Conservation (phyloP, 35 echinoderm and acorn worm species). For the Heliocidaris tuberculata region DNA sequence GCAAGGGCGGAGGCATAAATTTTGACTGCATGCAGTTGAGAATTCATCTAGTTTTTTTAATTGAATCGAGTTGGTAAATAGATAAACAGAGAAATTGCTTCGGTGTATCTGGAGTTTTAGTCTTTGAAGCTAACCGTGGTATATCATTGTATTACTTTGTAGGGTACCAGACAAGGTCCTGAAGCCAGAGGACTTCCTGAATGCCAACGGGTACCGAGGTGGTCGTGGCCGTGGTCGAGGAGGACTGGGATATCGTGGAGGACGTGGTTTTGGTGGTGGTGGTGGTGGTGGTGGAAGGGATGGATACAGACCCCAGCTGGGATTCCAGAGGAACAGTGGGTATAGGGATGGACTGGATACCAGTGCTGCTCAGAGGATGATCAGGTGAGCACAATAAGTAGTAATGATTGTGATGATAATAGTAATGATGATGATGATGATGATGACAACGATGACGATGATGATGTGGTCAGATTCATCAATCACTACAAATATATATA, state of each 20-base stretch:
- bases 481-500: no score
- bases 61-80: no score
- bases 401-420: background rate
- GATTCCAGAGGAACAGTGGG: constrained; percentile 49
- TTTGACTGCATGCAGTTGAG: no score
- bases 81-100: no score
- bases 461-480: no score
- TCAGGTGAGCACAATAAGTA: constrained; percentile 48
- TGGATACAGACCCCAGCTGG: constrained; percentile 53
- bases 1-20: no score
- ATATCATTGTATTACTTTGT: background rate
- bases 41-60: no score
- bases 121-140: background rate
- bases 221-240: constrained; percentile 20
- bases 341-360: constrained; percentile 50
- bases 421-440: background rate
- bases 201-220: constrained; percentile 18
- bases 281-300: background rate
- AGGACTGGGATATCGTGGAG: background rate
- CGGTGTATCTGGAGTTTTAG: no score
- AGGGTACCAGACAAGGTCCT: constrained; percentile 69
- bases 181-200: constrained; percentile 71
- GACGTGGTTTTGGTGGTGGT: background rate
- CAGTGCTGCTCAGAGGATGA: constrained; percentile 61
- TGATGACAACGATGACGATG: no score